Evolutionary conservation across 2,888 invertebrate species (phyloP), one percentile per base, ranked within the genome.

Genomic region (Graphium colonna): DNA sequence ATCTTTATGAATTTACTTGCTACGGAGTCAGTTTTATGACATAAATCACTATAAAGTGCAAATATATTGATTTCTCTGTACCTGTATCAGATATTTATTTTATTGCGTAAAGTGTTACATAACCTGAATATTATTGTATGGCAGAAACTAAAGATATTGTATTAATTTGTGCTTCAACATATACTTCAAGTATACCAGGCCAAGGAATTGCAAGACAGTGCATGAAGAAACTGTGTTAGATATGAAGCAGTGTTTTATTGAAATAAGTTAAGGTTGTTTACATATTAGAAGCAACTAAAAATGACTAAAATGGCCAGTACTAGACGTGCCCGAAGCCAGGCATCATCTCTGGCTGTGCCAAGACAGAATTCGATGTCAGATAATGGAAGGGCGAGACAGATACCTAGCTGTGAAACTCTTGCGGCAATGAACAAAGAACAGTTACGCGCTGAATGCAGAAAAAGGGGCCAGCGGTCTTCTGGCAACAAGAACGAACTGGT

Each of bases 401-500:
- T 74, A 61, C 70, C 88, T 61, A 85, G 78, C 59, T 84, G 86
- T 52, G 90, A 90, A 68, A 82, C 90, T 69, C 82, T 93, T 73
- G 87, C 90, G 55, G 82, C 90, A 60, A 91, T 93, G 90, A 93
- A 91, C 72, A 93, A 93, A 89, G 93, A 93, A 73, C 93, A 93
- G 75, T 89, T 94, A 61, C 92, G 93, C 68, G 84, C 86, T 52
- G 93, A 93, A 76, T 93, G 93, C 88, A 89, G 93, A 64, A 92
- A 92, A 84, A 82, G 93, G 68, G 93, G 93, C 63, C 93, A 93
- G 78, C 93, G 93, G 75, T 91, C 92, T 43, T 90, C 92, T 60
- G 94, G 94, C 76, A 93, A 92, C 90, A 93, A 93, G 85, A 91
- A 88, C 64, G 93, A 93, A 90, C 90, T 94, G 93, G 93, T 93